Percentiles rank a stretch among this genome's conserved stretches.
Conservation (phyloP, 1,140 invertebrate species). For the Drosophila kepulauana region DNA sequence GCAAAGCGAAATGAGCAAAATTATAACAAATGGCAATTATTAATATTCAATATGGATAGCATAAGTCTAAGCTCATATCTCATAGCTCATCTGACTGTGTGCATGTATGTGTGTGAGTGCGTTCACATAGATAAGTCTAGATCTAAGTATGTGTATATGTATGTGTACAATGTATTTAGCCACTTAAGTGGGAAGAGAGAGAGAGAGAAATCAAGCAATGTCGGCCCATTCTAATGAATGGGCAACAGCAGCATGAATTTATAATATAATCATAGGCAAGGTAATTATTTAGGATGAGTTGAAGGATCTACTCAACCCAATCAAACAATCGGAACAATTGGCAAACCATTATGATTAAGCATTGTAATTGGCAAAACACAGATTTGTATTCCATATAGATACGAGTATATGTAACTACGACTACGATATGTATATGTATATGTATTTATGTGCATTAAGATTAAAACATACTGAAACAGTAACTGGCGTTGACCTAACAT, state of each 20-base stretch:
- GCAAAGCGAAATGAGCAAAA: conserved; percentile 23
- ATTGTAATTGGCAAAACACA: conserved; percentile 43
- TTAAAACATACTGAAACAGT: conserved; percentile 63
- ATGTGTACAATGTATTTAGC: conserved; percentile 35
- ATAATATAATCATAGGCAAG: conserved; percentile 18
- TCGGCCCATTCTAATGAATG: not conserved
- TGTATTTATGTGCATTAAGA: conserved; percentile 58
- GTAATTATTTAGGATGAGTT: conserved; percentile 21
- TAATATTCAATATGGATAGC: conserved; percentile 72
- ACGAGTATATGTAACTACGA: conserved; percentile 44
- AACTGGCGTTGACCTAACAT: conserved; percentile 46
- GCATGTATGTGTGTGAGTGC: conserved; percentile 10
- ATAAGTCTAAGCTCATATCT: conserved; percentile 29
- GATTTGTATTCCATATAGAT: conserved; percentile 53
- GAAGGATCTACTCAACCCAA: not conserved
- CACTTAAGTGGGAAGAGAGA: conserved; percentile 26
- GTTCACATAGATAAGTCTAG: conserved; percentile 22
- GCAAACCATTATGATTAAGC: conserved; percentile 26
- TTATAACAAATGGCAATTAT: conserved; percentile 75
- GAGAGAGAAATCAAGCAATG: conserved; percentile 9
- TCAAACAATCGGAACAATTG: not conserved
- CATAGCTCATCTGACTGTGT: conserved; percentile 32
- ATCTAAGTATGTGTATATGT: conserved; percentile 26
- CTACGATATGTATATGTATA: conserved; percentile 51
- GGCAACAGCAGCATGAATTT: conserved; percentile 25